These are phyloP conservation scores for Glaucopsyche alexis DNA, from an alignment of 2,888 invertebrate species.

Conservation along the genomic window DNA sequence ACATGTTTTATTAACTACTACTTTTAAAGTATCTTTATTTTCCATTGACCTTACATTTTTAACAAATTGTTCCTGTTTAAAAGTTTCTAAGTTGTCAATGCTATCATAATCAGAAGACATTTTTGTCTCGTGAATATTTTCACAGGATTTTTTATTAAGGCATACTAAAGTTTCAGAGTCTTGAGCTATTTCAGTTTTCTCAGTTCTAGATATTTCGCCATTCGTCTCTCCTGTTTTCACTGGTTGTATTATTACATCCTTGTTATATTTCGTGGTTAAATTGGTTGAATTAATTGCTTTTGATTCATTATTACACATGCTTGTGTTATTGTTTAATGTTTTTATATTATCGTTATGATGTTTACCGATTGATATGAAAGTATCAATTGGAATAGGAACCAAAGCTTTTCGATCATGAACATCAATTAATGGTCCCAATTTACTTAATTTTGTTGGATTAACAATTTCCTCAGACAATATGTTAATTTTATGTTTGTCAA, in stretches of 20 bases:
- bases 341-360: neutral
- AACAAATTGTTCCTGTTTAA: neutral
- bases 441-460: constrained; percentile 10
- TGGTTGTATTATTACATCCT: neutral
- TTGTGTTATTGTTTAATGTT: neutral
- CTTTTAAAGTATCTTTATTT: neutral
- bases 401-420: neutral
- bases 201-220: neutral
- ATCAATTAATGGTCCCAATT: constrained; percentile 6
- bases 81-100: neutral
- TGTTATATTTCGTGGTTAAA: neutral
- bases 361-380: constrained; percentile 12
- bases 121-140: neutral
- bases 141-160: neutral
- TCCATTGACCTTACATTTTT: neutral
- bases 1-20: neutral
- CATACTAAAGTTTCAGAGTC: neutral
- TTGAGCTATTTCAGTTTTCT: neutral
- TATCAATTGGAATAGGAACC: constrained; percentile 21
- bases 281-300: neutral
- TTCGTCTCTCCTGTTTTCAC: neutral
- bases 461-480: constrained; percentile 33
- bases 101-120: neutral
- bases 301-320: neutral
- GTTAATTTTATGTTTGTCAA: constrained; percentile 30